Evolutionary conservation across 1,140 invertebrate genomes (phyloP), one percentile per base, ranked within the genome.

Genomic region (Psilanteris sp.): DNA sequence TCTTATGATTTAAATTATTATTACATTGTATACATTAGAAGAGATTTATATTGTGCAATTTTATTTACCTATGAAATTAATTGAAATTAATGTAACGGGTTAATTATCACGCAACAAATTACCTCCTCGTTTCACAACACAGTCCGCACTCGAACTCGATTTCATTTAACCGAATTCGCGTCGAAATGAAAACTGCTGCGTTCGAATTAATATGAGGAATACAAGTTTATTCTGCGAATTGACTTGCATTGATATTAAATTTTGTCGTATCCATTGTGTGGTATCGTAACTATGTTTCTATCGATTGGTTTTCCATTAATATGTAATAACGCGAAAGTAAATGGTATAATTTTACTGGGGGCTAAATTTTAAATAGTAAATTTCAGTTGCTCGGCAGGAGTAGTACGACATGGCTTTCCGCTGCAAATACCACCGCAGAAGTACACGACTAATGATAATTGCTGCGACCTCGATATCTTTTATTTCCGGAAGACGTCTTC

Each of bases 371-470:
- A 36, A 15, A 71, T 62, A 55, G 22, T 39, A 37, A 55, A 62
- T 55, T 62, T 18, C 37, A 20, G 10, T 2, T n/a, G 13, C 16
- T 8, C 10, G n/a, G 10, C 37, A 18, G 26, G n/a, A 15, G 20
- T 8, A 8, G 37, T 3, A 20, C 34, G 34, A 55, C 16, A 29
- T 10, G 48, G 64, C 52, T 64, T 78, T 80, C 62, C 24, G 70
- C 74, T 59, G 39, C 52, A 39, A 64, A 75, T 64, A 22, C 29
- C 36, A 59, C 18, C 62, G 72, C n/a, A n/a, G 72, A 74, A 77
- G 70, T 72, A 77, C 64, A 55, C 79, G 72, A 82, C 83, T 85
- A 85, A 85, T 83, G 83, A 85, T 85, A 85, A 85, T 84, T 84
- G 83, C 81, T 46, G 26, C 57, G 75, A 73, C 57, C 72, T 37